Evolutionary conservation across 2,113 vertebrate genomes (phyloP).

Genomic region (Pterophyllum scalare): DNA sequence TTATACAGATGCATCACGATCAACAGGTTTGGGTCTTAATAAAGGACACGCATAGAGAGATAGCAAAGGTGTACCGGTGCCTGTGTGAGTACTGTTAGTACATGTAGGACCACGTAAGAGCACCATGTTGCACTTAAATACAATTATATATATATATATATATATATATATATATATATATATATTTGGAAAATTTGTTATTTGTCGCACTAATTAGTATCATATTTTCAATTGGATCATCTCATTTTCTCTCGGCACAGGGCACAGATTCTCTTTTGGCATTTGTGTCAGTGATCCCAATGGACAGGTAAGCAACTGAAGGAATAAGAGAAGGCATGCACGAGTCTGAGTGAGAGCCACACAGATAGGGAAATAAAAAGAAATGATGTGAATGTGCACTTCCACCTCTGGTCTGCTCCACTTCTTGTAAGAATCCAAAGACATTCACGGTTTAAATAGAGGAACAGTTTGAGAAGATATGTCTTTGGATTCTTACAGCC

Average conservation of each 20-base stretch:
- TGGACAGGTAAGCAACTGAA: slow-evolving; percentile 47
- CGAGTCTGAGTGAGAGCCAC: slow-evolving; percentile 60
- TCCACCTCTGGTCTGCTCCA: slow-evolving; percentile 53
- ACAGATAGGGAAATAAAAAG: slow-evolving; percentile 41
- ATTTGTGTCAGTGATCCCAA: slow-evolving; percentile 42
- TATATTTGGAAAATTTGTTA: neutral
- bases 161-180: neutral
- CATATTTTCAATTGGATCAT: neutral
- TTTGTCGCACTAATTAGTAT: neutral
- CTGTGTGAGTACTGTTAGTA: slow-evolving; percentile 30
- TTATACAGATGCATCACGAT: slow-evolving; percentile 28
- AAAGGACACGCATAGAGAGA: slow-evolving; percentile 25
- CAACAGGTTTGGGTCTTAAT: slow-evolving; percentile 14
- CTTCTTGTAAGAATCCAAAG: slow-evolving; percentile 51
- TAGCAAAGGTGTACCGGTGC: slow-evolving; percentile 28
- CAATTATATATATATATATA: neutral
- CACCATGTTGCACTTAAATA: slow-evolving; percentile 39
- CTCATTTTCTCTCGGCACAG: neutral
- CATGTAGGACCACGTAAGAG: slow-evolving; percentile 37
- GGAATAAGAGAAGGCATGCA: slow-evolving; percentile 70
- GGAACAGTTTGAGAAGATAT: slow-evolving; percentile 42
- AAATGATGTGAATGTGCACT: slow-evolving; percentile 42
- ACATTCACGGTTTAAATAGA: slow-evolving; percentile 32
- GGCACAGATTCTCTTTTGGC: slow-evolving; percentile 27
- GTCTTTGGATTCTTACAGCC: slow-evolving; percentile 52